phyloP scores from a whole-genome alignment of 1,140 invertebrate genomes.

The Pseudomyrmex pallidus region DNA sequence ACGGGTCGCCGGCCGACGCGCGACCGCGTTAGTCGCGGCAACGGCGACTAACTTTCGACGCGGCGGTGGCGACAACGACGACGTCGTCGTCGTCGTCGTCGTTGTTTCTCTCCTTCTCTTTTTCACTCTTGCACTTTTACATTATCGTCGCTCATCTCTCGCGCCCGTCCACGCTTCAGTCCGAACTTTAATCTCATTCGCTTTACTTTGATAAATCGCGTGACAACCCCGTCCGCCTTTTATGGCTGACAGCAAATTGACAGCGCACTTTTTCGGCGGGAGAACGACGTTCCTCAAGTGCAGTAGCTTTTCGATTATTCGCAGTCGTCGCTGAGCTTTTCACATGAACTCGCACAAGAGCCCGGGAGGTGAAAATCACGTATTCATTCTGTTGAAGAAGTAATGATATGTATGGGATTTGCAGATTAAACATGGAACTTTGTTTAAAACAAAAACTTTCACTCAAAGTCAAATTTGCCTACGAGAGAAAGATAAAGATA shows the following conservation, averaged over 20 bases:
- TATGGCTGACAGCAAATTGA: conserved; percentile 43
- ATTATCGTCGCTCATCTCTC: conserved; percentile 59
- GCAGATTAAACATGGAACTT: conserved; percentile 37
- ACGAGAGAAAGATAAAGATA: neutral
- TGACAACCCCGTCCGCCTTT: conserved; percentile 41
- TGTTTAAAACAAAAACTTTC: conserved; percentile 25
- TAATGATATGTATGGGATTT: conserved; percentile 38
- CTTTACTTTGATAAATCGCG: conserved; percentile 61
- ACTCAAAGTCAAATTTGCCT: conserved; percentile 25
- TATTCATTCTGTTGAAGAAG: neutral
- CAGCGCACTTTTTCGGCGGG: conserved; percentile 34
- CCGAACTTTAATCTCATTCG: conserved; percentile 59
- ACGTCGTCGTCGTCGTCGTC: conserved; percentile 24
- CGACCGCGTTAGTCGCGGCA: conserved; percentile 20
- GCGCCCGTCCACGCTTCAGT: conserved; percentile 22
- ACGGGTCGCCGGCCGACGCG: conserved; percentile 27
- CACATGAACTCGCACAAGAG: too few species aligned
- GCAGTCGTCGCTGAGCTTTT: neutral
- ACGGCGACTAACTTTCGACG: conserved; percentile 23
- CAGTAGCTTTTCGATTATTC: conserved; percentile 1
- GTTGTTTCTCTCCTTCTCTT: too few species aligned
- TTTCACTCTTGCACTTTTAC: conserved; percentile 41
- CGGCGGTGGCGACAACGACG: conserved; percentile 22
- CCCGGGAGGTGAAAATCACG: neutral
- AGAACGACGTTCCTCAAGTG: neutral